These are phyloP conservation scores for Zaprionus nigranus DNA, from an alignment of 1,140 invertebrate species.

Conservation along the genomic window DNA sequence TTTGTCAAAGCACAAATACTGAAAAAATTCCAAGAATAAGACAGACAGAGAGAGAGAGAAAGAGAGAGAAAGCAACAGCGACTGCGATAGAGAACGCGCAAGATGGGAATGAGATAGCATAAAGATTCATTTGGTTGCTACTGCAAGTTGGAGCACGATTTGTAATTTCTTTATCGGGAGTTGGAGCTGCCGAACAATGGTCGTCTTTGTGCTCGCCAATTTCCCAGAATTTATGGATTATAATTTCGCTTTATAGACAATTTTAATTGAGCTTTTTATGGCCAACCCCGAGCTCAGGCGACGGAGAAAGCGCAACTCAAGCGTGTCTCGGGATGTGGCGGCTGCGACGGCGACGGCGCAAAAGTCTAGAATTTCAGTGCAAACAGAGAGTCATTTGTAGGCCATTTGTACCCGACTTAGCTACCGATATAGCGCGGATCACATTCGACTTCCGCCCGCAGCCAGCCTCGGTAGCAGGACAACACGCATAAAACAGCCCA, in stretches of 20 bases:
- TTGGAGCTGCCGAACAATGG: conserved; percentile 50
- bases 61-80: not conserved
- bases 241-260: conserved; percentile 81
- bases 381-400: conserved; percentile 75
- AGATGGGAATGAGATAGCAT: conserved; percentile 22
- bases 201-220: conserved; percentile 76
- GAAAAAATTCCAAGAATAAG: conserved; percentile 32
- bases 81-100: not conserved
- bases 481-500: conserved; percentile 27
- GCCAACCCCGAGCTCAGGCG: conserved; percentile 5
- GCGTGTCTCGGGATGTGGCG: conserved; percentile 10
- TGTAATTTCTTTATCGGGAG: conserved; percentile 71
- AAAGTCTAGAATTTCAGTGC: conserved; percentile 67
- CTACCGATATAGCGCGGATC: conserved; percentile 49
- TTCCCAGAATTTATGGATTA: conserved; percentile 84
- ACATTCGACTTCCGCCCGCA: conserved; percentile 53
- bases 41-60: not conserved
- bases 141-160: conserved; percentile 42
- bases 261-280: conserved; percentile 84
- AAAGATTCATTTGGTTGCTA: conserved; percentile 35
- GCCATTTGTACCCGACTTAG: conserved; percentile 63
- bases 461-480: not conserved
- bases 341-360: not conserved
- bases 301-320: conserved; percentile 18
- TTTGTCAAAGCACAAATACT: conserved; percentile 51